Evolutionary conservation across 1,140 invertebrate species (phyloP).

Genomic region (Halesus radiatus): DNA sequence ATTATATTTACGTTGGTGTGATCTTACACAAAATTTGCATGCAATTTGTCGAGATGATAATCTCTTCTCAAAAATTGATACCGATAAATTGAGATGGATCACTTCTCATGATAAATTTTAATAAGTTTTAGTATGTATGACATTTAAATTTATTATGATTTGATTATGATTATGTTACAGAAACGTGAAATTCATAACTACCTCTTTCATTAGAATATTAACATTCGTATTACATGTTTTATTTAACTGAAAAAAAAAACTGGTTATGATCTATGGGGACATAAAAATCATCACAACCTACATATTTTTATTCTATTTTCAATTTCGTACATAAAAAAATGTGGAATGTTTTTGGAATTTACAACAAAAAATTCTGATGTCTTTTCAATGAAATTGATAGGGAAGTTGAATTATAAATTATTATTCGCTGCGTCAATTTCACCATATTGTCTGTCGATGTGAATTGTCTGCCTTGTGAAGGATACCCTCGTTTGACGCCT

Average conservation of each 20-base stretch:
- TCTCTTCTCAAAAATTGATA: neutral
- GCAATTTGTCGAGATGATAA: neutral
- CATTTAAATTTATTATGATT: neutral
- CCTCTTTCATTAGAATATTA: no score
- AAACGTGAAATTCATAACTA: no score
- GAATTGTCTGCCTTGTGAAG: slow-evolving; percentile 20
- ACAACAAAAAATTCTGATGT: no score
- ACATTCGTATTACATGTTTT: no score
- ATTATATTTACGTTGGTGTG: neutral
- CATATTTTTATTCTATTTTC: no score
- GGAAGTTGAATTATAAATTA: neutral
- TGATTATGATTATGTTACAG: no score
- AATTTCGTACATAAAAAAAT: no score
- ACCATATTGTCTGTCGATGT: slow-evolving; percentile 1
- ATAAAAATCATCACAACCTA: no score
- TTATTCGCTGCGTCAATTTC: neutral
- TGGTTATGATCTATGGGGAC: no score
- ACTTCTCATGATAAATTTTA: slow-evolving; percentile 3
- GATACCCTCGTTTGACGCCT: slow-evolving; percentile 52
- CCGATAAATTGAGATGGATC: neutral
- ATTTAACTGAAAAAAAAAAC: no score
- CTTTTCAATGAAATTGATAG: no score
- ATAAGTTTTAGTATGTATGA: neutral
- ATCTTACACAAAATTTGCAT: neutral
- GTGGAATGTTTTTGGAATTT: no score